Evolutionary conservation across 1,140 invertebrate species (phyloP), one percentile per base, ranked within the genome.

Genomic region (Charaxes varanes): DNA sequence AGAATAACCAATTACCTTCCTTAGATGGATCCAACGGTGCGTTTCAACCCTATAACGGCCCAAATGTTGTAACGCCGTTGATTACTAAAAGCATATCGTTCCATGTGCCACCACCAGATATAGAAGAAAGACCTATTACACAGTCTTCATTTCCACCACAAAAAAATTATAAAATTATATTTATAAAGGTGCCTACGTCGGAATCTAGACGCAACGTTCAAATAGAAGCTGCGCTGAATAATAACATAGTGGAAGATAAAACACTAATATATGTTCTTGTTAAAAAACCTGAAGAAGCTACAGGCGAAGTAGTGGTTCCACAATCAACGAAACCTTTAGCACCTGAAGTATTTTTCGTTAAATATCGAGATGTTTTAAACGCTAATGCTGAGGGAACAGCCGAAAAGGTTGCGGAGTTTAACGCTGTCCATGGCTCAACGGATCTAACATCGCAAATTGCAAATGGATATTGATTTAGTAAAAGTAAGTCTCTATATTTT

Each of bases 81-180:
- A 86, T 93, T 23, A 91, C 91, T 62, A 93, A 93, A 69, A 91
- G 93, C 66, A 91, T 94, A n/a, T 93, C 93, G 70, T 91, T 93
- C 5, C 92, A 94, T 63, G 91, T 93, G 6, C 91, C 92, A 38
- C 92, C 92, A n/a, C 91, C 91, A 62, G 92, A 93, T 63, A 87
- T 88, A 0, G 89, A 90, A 60, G 90, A 92, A 64, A 71, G 86
- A 2, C 87, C 88, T 7, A 85, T 70, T 35, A 73, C 77, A 71
- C 78, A 62, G 15, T 66, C 81, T 26, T 52, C 67, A 13, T 68
- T 85, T 6, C 85, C 87, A 2, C 88, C 90, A 2, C 92, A 93
- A 60, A 94, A 94, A 60, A 91, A 92, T 58, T 94, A 93, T 86
- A 93, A 93, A 62, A 93, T 94, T 47, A 89, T 94, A 10, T 94